Base-by-base conservation (phyloP, 2,797 vertebrate species). In the Columba guinea region DNA sequence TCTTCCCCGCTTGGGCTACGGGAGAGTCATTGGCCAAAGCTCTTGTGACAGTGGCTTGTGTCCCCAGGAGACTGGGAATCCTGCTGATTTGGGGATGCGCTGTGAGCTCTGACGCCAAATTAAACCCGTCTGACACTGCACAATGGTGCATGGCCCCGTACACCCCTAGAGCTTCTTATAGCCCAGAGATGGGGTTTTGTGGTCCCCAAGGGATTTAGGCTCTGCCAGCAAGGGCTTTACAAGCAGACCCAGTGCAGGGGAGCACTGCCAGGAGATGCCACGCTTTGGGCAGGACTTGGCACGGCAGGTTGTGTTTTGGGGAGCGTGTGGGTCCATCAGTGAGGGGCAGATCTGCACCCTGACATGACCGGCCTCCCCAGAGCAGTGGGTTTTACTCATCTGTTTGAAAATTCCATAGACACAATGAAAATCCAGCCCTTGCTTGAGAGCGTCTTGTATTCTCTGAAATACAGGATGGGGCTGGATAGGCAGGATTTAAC, bases 1-100 rank as follows among this genome's bases (percentile, higher is more conserved):
- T n/a, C 48, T 21, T 70, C 39, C 62, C 20, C 1, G 0, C 34
- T 8, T 1, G 4, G 35, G 49, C 58, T 63, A 0, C 1, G 2
- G 64, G 48, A 46, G 28, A 37, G 15, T 24, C 3, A 0, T 2
- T 41, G 65, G 35, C 15, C 63, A 46, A 64, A 63, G 23, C 19
- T 70, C 48, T 10, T 22, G 53, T 44, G 35, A 5, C 13, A 9
- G 27, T 9, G 49, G 10, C 8, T 55, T 7, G 4, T 20, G 13
- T 32, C 44, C 15, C 41, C 0, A 0, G 56, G 35, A 19, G 21
- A 18, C 48, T 39, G 59, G 2, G 4, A 37, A 9, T 27, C 18
- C 65, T n/a, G 77, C 22, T 0, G 0, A 6, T 16, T 37, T 44
- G 5, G 49, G 55, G 22, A 11, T 48, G 13, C 4, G 4, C 52